Evolutionary conservation across 2,888 invertebrate species (phyloP).

Genomic region (Agelastica alni): DNA sequence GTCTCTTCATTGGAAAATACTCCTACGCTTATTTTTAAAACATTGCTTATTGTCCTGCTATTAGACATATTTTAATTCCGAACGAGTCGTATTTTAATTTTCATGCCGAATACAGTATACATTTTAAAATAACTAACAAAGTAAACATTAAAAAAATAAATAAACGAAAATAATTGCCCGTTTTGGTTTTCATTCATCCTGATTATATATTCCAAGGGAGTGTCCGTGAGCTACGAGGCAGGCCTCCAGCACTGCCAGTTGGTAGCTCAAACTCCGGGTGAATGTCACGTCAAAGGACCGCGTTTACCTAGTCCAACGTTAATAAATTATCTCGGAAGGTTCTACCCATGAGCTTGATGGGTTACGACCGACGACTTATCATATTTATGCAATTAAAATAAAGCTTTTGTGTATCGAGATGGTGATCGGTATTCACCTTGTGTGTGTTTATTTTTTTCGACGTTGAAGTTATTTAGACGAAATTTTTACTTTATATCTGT

Average conservation of each 20-base stretch:
- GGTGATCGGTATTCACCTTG: conserved; percentile 14
- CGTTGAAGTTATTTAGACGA: no score
- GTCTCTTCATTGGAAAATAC: no score
- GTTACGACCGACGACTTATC: conserved; percentile 37
- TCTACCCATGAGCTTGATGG: conserved; percentile 32
- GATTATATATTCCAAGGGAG: conserved; percentile 19
- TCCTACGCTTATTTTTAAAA: no score
- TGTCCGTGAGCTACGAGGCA: conserved; percentile 11
- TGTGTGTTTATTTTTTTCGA: no score
- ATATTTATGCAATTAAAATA: conserved; percentile 46
- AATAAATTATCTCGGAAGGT: conserved; percentile 44
- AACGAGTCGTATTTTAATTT: neutral
- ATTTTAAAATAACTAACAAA: neutral
- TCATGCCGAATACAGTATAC: neutral
- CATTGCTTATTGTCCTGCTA: no score
- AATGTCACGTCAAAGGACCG: conserved; percentile 41
- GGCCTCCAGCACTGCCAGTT: conserved; percentile 11
- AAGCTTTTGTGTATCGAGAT: conserved; percentile 42
- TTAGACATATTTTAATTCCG: neutral
- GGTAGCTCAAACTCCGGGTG: conserved; percentile 35
- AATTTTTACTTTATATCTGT: no score
- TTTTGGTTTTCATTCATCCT: conserved; percentile 5
- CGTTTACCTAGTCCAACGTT: conserved; percentile 32
- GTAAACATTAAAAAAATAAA: conserved; percentile 4
- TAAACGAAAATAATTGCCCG: conserved; percentile 8